phyloP scores from a whole-genome alignment of 92 coral and sea anemone species.

The Hydrozoanthus gracilis region DNA sequence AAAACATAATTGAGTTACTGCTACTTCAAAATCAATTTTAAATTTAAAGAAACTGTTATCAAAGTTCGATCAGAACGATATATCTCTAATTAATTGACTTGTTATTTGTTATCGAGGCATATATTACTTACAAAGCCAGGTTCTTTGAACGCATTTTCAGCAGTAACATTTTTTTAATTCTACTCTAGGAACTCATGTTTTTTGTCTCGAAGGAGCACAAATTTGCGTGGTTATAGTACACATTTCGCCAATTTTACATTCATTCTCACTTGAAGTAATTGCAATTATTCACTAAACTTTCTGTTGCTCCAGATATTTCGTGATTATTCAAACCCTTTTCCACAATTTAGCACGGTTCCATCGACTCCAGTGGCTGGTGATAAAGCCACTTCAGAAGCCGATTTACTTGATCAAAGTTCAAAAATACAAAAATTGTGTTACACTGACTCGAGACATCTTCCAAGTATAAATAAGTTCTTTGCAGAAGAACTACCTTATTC shows the following conservation, averaged over 20 bases:
- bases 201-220: background rate
- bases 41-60: background rate
- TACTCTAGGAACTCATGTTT: slow-evolving; percentile 1
- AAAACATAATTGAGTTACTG: too few species aligned
- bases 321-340: background rate
- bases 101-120: slow-evolving; percentile 18
- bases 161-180: slow-evolving; percentile 1
- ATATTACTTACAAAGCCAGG: slow-evolving; percentile 44
- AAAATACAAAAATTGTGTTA: background rate
- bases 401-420: background rate
- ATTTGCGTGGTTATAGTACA: background rate
- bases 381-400: background rate
- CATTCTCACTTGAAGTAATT: background rate
- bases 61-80: slow-evolving; percentile 24
- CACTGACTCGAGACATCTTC: background rate
- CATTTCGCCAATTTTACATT: background rate
- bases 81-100: slow-evolving; percentile 27
- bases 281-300: background rate
- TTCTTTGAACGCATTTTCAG: background rate
- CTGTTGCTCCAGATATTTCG: too few species aligned
- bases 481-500: background rate
- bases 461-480: background rate
- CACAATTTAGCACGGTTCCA: background rate
- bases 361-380: background rate
- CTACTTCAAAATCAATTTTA: too few species aligned